Percentiles rank a stretch among this genome's conserved stretches.
Conservation (phyloP, 1,140 invertebrate genomes). For the Plectrocnemia conspersa region DNA sequence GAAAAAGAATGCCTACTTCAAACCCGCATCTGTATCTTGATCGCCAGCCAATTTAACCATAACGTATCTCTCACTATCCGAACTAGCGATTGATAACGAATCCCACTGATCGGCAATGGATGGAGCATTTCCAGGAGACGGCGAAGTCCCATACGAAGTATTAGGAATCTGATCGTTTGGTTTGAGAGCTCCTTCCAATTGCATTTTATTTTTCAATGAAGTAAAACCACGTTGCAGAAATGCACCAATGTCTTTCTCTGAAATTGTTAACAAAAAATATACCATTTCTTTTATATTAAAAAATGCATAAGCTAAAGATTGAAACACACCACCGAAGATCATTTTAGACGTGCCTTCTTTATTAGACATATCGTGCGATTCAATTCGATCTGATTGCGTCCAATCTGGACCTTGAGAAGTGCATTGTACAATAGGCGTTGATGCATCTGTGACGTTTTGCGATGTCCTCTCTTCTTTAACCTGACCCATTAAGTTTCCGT, state of each 20-base stretch:
- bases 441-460: not conserved
- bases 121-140: slow-evolving; percentile 36
- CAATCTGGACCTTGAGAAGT: not conserved
- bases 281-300: no score
- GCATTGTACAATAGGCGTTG: not conserved
- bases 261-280: no score
- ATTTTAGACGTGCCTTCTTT: no score
- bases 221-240: slow-evolving; percentile 71
- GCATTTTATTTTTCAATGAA: slow-evolving; percentile 68
- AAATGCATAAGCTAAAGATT: no score
- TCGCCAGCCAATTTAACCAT: slow-evolving; percentile 60
- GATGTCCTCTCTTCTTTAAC: not conserved
- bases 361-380: no score
- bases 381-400: no score
- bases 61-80: slow-evolving; percentile 74
- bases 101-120: slow-evolving; percentile 37
- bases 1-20: slow-evolving; percentile 41
- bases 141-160: slow-evolving; percentile 60
- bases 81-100: slow-evolving; percentile 68
- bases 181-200: slow-evolving; percentile 71
- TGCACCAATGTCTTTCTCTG: not conserved
- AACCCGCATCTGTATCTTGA: slow-evolving; percentile 62
- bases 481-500: no score
- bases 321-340: no score
- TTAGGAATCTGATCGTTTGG: slow-evolving; percentile 57